phyloP scores from a whole-genome alignment of 2,888 invertebrate genomes.

The Selenia dentaria region DNA sequence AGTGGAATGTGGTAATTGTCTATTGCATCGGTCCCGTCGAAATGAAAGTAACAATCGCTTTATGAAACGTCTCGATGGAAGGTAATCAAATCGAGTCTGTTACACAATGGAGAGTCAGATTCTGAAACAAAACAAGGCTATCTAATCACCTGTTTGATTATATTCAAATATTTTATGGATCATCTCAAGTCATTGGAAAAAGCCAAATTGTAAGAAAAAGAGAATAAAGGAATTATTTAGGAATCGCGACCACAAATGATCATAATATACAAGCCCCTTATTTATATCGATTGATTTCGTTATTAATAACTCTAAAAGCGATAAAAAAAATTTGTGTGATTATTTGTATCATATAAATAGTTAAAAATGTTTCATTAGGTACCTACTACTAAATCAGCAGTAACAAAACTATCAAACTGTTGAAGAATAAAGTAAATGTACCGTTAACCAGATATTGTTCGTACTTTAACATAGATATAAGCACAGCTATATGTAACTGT shows the following conservation, averaged over 20 bases:
- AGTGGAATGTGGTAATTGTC: constrained; percentile 43
- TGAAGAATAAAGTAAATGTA: neutral
- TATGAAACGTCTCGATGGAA: constrained; percentile 70
- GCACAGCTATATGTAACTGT: constrained; percentile 6
- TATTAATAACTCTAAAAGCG: too few species aligned
- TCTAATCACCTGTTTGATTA: constrained; percentile 44
- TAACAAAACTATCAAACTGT: neutral
- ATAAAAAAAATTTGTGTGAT: too few species aligned
- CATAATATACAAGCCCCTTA: too few species aligned
- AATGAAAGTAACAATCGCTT: constrained; percentile 79
- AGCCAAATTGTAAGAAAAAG: too few species aligned
- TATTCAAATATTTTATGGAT: too few species aligned
- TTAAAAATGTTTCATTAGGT: too few species aligned
- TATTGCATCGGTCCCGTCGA: constrained; percentile 54
- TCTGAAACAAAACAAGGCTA: constrained; percentile 51
- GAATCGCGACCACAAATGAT: too few species aligned
- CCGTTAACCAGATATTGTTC: neutral
- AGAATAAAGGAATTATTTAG: too few species aligned
- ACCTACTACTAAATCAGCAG: too few species aligned
- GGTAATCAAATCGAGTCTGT: constrained; percentile 69
- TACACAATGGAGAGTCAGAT: constrained; percentile 63
- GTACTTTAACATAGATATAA: neutral
- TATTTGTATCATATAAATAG: too few species aligned
- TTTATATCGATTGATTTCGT: too few species aligned
- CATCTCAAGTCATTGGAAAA: too few species aligned